These are phyloP conservation scores for Mobula hypostoma DNA, from an alignment of 2,113 vertebrate species.

Conservation along the genomic window DNA sequence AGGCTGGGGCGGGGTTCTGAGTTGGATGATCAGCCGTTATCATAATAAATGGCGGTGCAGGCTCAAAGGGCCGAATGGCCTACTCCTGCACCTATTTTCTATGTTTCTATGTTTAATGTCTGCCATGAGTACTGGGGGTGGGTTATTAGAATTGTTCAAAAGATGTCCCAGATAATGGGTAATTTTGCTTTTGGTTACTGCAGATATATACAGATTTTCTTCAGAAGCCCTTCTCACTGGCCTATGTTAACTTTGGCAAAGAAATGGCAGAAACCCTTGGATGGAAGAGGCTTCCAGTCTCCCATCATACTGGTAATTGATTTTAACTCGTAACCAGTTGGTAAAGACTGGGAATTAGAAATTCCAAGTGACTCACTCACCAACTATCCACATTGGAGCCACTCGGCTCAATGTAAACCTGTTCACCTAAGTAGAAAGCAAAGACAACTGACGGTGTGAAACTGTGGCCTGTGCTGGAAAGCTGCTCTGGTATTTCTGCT, in stretches of 20 bases:
- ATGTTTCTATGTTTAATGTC: too few species aligned
- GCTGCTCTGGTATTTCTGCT: neutral
- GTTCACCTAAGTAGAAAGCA: neutral
- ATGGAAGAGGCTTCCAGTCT: neutral
- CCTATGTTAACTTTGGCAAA: neutral
- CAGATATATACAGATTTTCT: neutral
- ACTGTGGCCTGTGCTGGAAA: neutral
- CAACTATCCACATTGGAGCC: neutral
- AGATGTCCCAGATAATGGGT: neutral
- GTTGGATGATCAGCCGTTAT: too few species aligned
- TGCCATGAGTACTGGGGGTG: neutral
- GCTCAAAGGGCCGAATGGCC: too few species aligned
- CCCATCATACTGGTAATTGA: neutral
- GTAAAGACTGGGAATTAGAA: neutral
- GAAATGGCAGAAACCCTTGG: neutral
- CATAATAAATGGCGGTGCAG: too few species aligned
- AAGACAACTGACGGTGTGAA: neutral
- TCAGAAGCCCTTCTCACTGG: neutral
- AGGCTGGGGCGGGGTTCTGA: too few species aligned
- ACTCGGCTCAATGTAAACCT: neutral
- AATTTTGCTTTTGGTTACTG: neutral
- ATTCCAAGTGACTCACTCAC: too few species aligned
- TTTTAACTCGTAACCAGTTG: neutral
- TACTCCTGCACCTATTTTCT: too few species aligned
- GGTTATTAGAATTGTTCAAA: neutral